Evolutionary conservation across 2,888 invertebrate genomes (phyloP).

Genomic region (Andrena bucephala): DNA sequence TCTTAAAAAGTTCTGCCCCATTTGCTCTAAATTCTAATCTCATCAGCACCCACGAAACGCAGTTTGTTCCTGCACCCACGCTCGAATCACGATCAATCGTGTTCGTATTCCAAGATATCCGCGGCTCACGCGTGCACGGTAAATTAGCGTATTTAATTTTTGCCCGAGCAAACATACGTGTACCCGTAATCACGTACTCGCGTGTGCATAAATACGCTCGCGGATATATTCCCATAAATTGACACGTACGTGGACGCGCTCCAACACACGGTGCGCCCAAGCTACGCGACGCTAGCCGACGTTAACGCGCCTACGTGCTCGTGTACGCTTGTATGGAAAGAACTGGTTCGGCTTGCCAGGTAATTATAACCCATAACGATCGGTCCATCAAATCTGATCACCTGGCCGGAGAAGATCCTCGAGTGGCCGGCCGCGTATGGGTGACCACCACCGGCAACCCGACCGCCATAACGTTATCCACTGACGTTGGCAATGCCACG

Average conservation of each 20-base stretch:
- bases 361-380: constrained; percentile 83
- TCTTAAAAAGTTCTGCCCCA: no score
- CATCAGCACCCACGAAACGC: no score
- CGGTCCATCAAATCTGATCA: constrained; percentile 82
- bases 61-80: constrained; percentile 9
- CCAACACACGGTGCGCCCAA: constrained; percentile 8
- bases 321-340: constrained; percentile 26
- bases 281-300: not conserved
- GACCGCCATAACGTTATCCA: constrained; percentile 57
- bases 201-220: constrained; percentile 54
- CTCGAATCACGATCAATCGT: not conserved
- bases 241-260: constrained; percentile 41
- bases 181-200: constrained; percentile 45
- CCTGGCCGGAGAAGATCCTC: constrained; percentile 57
- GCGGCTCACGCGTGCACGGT: constrained; percentile 19
- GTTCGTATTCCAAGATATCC: not conserved
- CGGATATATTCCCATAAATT: constrained; percentile 56
- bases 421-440: constrained; percentile 27
- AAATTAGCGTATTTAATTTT: constrained; percentile 51
- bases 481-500: constrained; percentile 62
- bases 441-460: constrained; percentile 34
- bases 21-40: no score
- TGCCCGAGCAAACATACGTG: constrained; percentile 38
- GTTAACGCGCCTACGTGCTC: not conserved
- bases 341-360: constrained; percentile 75